Conservation (phyloP, 2,113 vertebrate species). For the Lamprologus ornatipinnis region DNA sequence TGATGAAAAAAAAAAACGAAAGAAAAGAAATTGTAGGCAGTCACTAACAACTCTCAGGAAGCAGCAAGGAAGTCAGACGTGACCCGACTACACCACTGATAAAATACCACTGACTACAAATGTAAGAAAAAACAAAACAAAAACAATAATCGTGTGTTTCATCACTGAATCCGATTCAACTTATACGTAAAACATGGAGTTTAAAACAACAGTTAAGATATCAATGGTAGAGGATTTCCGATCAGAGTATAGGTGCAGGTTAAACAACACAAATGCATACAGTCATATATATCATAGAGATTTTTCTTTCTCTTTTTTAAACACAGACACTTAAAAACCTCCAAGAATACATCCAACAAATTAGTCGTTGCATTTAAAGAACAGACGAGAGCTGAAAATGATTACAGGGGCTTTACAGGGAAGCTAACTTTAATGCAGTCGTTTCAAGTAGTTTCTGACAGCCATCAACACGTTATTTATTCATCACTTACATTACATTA, state of each 20-base stretch:
- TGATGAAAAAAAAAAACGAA: neutral
- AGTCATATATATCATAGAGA: slow-evolving; percentile 34
- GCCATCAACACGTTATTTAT: slow-evolving; percentile 23
- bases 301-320: neutral
- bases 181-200: neutral
- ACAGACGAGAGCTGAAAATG: slow-evolving; percentile 2
- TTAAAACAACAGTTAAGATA: slow-evolving; percentile 37
- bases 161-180: slow-evolving; percentile 22
- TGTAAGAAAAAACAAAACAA: neutral
- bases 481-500: slow-evolving; percentile 2
- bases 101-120: slow-evolving; percentile 9
- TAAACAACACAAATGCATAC: slow-evolving; percentile 48
- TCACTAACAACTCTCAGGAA: slow-evolving; percentile 19
- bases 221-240: slow-evolving; percentile 11
- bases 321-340: slow-evolving; percentile 36
- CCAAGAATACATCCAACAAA: slow-evolving; percentile 46
- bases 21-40: slow-evolving; percentile 2
- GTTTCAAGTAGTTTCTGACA: slow-evolving; percentile 53
- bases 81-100: slow-evolving; percentile 16
- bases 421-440: slow-evolving; percentile 10
- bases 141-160: slow-evolving; percentile 3
- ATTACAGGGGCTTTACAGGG: slow-evolving; percentile 2
- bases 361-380: slow-evolving; percentile 13
- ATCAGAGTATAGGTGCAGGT: slow-evolving; percentile 35
- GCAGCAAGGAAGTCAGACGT: slow-evolving; percentile 34